Evolutionary conservation across 35 echinoderm and acorn worm genomes (phyloP).

Genomic region (Hemicentrotus pulcherrimus): DNA sequence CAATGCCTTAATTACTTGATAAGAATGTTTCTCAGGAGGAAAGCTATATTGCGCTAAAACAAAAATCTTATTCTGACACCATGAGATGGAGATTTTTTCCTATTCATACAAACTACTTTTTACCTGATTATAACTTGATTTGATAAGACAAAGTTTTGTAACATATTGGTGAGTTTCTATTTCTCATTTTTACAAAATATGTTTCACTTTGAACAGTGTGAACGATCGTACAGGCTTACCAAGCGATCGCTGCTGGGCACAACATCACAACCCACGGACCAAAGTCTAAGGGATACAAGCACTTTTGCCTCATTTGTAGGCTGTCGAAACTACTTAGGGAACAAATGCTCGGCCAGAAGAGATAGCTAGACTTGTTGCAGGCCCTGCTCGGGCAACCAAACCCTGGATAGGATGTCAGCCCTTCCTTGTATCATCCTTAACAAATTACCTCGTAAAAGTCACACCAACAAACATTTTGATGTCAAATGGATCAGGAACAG

Average conservation of each 20-base stretch:
- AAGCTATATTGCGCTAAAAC: too few relatives aligned
- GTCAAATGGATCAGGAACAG: neutral
- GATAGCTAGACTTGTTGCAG: neutral
- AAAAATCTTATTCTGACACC: too few relatives aligned
- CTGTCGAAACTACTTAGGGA: slow-evolving; percentile 47
- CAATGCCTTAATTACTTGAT: too few relatives aligned
- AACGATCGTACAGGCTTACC: neutral
- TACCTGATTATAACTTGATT: too few relatives aligned
- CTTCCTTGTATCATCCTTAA: slow-evolving; percentile 18
- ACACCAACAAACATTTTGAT: neutral
- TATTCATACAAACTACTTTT: too few relatives aligned
- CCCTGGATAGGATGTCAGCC: neutral
- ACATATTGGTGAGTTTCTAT: too few relatives aligned
- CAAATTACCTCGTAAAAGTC: slow-evolving; percentile 18
- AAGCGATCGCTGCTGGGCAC: neutral
- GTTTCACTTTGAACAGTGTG: neutral
- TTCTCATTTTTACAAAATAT: too few relatives aligned
- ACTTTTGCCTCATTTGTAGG: slow-evolving; percentile 53
- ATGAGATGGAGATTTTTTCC: too few relatives aligned
- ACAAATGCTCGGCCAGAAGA: slow-evolving; percentile 25
- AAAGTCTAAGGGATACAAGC: slow-evolving; percentile 45
- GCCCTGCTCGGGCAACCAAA: slow-evolving; percentile 2
- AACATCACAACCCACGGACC: slow-evolving; percentile 36
- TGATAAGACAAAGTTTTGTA: too few relatives aligned
- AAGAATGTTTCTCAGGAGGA: too few relatives aligned